A percentile compares a stretch with the other conserved stretches of the same genome.
Evolutionary conservation across 1,140 invertebrate genomes (phyloP).

Genomic region (Macrocentrus cingulum): DNA sequence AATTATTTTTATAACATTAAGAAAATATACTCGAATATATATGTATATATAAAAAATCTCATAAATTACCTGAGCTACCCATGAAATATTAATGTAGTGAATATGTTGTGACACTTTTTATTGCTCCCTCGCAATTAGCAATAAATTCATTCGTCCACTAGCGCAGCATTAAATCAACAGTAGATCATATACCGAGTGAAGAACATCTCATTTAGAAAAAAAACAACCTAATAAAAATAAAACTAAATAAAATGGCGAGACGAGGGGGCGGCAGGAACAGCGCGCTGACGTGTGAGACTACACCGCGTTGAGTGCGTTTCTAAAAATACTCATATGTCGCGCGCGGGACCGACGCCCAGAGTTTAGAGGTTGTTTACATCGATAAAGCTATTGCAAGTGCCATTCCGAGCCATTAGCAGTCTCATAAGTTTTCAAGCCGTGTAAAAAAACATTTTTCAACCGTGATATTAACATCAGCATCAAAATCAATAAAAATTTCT

Average conservation of each 20-base stretch:
- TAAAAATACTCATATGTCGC: slow-evolving; percentile 40
- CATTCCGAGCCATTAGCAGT: slow-evolving; percentile 45
- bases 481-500: neutral
- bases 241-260: no score
- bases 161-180: no score
- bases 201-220: neutral
- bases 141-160: no score
- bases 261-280: slow-evolving; percentile 8
- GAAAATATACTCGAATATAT: no score
- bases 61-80: no score
- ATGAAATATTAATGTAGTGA: no score
- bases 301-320: slow-evolving; percentile 43
- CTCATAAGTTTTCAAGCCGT: slow-evolving; percentile 32
- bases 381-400: slow-evolving; percentile 50
- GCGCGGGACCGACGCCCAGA: slow-evolving; percentile 31
- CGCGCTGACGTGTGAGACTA: slow-evolving; percentile 43
- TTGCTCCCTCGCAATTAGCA: no score
- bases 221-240: neutral
- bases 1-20: no score
- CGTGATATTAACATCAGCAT: no score
- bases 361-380: slow-evolving; percentile 52
- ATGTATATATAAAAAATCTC: no score
- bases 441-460: no score
- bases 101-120: no score
- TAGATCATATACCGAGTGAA: neutral